Percentiles rank a stretch among this genome's conserved stretches.
These are phyloP conservation scores for Tetranychus piercei DNA, from an alignment of 2,888 invertebrate genomes.

Conservation along the genomic window DNA sequence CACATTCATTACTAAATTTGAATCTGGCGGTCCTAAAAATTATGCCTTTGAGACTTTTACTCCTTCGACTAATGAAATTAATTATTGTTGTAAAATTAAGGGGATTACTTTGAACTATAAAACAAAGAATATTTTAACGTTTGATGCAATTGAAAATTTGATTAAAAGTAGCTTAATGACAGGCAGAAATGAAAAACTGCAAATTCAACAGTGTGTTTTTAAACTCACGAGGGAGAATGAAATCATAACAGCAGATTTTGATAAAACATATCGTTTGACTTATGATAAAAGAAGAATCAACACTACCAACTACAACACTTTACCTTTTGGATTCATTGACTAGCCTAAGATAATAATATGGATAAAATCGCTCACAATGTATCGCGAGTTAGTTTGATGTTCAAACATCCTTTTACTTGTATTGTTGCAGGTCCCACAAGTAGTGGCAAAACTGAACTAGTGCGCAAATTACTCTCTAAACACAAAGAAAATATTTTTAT, in stretches of 20 bases:
- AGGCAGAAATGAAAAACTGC: background rate
- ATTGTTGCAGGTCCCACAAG: constrained; percentile 12
- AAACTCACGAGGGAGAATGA: background rate
- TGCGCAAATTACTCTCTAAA: background rate
- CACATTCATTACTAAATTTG: background rate
- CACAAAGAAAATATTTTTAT: background rate
- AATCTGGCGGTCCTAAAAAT: background rate
- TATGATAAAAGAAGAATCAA: background rate
- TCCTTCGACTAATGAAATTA: background rate
- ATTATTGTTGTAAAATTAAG: background rate
- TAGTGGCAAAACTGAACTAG: constrained; percentile 13
- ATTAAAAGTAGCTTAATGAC: background rate
- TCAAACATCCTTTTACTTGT: constrained; percentile 13
- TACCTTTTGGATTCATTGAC: background rate
- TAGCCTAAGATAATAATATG: too few relatives aligned
- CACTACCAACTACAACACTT: background rate
- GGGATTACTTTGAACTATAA: background rate
- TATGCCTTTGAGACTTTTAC: background rate
- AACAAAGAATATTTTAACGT: background rate
- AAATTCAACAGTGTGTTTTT: background rate
- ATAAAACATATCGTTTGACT: background rate
- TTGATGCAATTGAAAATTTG: background rate
- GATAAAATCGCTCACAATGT: too few relatives aligned
- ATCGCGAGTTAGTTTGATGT: background rate
- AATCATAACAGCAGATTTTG: background rate